Evolutionary conservation across 2,797 vertebrate genomes (phyloP).

Genomic region (Bufotes viridis): DNA sequence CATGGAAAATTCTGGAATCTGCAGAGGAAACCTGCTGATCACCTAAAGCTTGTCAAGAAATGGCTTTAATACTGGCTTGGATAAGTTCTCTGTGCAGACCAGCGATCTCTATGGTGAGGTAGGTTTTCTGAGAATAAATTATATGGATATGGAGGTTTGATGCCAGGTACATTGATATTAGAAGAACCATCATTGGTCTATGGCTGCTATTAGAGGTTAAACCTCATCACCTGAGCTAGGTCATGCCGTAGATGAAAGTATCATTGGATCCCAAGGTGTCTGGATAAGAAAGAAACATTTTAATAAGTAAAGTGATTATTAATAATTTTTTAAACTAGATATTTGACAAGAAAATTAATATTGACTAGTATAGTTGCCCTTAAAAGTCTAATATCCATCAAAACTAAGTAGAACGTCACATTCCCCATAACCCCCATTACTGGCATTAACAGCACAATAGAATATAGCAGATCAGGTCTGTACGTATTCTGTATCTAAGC

Average conservation of each 20-base stretch:
- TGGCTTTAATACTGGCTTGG: neutral
- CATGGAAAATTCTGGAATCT: neutral
- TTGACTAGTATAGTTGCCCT: neutral
- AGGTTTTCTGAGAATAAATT: neutral
- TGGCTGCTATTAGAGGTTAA: neutral
- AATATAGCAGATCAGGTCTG: neutral
- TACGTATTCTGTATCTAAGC: conserved; percentile 6
- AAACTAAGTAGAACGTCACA: neutral
- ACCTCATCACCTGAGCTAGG: neutral
- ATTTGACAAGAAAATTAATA: no score
- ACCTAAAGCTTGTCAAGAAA: neutral
- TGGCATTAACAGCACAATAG: no score
- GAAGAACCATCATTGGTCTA: neutral
- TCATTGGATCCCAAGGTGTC: neutral
- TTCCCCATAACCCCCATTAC: neutral
- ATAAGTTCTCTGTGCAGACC: neutral
- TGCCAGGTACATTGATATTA: neutral
- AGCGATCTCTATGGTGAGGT: neutral
- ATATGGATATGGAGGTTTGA: neutral
- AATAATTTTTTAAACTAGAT: no score
- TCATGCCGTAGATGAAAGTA: neutral
- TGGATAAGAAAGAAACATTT: neutral
- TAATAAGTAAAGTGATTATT: neutral
- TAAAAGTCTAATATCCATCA: neutral
- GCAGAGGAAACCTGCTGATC: neutral